Percentiles rank a stretch among this genome's conserved stretches.
These are phyloP conservation scores for Pogonocichla stellata DNA, from an alignment of 2,113 vertebrate genomes.

Conservation along the genomic window DNA sequence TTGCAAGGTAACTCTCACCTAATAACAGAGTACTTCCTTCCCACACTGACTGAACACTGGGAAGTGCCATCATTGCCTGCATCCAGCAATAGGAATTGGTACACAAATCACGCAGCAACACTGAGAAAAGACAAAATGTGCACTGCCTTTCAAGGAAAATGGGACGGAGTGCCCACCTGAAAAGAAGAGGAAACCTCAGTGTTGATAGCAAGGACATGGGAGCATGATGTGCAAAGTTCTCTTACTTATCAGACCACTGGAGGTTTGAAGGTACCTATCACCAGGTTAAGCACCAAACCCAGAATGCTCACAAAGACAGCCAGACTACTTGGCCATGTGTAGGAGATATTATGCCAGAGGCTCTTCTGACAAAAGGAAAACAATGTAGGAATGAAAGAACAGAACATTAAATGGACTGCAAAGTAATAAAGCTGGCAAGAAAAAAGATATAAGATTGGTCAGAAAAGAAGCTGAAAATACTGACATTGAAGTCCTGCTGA, in stretches of 20 bases:
- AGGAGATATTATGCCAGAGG: neutral
- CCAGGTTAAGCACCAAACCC: neutral
- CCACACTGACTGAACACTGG: neutral
- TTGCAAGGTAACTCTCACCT: neutral
- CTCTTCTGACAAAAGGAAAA: neutral
- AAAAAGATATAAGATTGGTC: neutral
- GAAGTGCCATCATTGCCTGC: neutral
- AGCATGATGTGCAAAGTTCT: neutral
- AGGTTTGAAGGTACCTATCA: neutral
- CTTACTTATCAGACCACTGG: neutral
- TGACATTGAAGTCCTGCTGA: neutral
- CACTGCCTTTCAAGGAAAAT: neutral
- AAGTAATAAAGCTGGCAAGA: neutral
- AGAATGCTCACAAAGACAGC: neutral
- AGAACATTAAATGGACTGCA: neutral
- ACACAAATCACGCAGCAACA: neutral
- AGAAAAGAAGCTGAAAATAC: neutral
- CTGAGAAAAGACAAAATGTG: neutral
- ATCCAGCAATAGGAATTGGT: neutral
- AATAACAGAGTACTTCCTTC: neutral
- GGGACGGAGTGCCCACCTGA: neutral
- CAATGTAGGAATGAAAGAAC: neutral
- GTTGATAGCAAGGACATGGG: neutral
- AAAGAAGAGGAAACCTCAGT: neutral
- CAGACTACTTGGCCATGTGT: neutral